phyloP scores from a whole-genome alignment of 2,888 invertebrate genomes.

The Aproaerema taeniolella region DNA sequence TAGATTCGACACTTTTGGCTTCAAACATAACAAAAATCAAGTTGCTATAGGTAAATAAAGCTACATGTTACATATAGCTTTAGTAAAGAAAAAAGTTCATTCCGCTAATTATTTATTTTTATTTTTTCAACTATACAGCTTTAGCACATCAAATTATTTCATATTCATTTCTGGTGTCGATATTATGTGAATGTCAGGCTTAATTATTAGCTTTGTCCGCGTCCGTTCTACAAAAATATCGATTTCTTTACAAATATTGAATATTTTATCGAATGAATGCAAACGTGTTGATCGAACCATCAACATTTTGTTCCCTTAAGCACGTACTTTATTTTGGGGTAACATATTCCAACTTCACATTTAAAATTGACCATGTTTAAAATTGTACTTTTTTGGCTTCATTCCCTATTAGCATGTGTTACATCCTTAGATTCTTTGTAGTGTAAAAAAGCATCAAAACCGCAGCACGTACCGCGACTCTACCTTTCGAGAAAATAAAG shows the following conservation, averaged over 20 bases:
- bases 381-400: not conserved
- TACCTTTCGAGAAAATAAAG: conserved; percentile 55
- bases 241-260: too few relatives aligned
- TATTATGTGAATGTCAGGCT: too few relatives aligned
- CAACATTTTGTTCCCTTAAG: not conserved
- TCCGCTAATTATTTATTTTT: not conserved
- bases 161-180: too few relatives aligned
- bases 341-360: not conserved
- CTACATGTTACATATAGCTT: not conserved
- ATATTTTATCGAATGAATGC: too few relatives aligned
- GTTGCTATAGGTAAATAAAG: too few relatives aligned
- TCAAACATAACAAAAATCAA: not conserved
- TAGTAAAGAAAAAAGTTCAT: not conserved
- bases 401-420: not conserved
- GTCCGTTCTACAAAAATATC: too few relatives aligned
- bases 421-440: not conserved
- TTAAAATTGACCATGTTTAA: not conserved
- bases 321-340: not conserved
- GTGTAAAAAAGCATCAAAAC: conserved; percentile 24
- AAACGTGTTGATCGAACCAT: too few relatives aligned
- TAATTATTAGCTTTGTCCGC: too few relatives aligned
- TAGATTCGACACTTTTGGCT: conserved; percentile 14
- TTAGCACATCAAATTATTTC: not conserved
- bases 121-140: not conserved
- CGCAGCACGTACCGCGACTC: conserved; percentile 22